These are phyloP conservation scores for Donacobius atricapilla DNA, from an alignment of 2,113 vertebrate species.

Conservation along the genomic window DNA sequence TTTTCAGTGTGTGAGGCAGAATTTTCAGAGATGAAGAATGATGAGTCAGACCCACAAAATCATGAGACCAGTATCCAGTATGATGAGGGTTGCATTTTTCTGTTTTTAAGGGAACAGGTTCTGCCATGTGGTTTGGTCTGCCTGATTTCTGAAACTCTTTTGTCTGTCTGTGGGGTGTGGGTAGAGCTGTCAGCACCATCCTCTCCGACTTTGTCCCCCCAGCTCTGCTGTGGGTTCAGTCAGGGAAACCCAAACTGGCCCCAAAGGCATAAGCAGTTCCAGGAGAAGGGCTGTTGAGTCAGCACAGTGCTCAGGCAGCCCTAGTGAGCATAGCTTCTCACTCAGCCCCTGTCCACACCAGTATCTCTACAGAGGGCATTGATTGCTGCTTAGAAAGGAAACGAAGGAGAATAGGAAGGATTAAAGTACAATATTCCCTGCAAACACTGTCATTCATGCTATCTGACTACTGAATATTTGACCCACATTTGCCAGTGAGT, in stretches of 20 bases:
- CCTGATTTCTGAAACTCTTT: background rate
- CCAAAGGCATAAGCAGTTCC: background rate
- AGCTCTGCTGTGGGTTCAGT: background rate
- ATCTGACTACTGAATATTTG: background rate
- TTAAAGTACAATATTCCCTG: background rate
- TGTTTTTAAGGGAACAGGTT: background rate
- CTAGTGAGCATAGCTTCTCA: background rate
- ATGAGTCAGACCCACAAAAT: constrained; percentile 9
- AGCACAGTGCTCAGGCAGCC: background rate
- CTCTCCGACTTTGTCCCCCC: accelerated
- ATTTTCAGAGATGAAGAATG: background rate
- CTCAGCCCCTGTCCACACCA: background rate
- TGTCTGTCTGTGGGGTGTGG: background rate
- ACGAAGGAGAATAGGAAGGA: background rate
- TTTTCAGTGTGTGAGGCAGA: constrained; percentile 1
- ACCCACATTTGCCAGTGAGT: background rate
- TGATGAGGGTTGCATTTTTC: background rate
- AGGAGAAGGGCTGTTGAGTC: background rate
- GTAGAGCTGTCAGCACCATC: background rate
- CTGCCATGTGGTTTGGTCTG: background rate
- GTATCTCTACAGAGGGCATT: background rate
- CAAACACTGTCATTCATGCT: background rate
- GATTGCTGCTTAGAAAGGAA: background rate
- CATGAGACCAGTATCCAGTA: background rate
- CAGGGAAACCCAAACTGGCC: background rate